A percentile compares a stretch with the other conserved stretches of the same genome.
Conservation (phyloP, 2,797 vertebrate genomes). For the Cryptoblepharus egeriae region DNA sequence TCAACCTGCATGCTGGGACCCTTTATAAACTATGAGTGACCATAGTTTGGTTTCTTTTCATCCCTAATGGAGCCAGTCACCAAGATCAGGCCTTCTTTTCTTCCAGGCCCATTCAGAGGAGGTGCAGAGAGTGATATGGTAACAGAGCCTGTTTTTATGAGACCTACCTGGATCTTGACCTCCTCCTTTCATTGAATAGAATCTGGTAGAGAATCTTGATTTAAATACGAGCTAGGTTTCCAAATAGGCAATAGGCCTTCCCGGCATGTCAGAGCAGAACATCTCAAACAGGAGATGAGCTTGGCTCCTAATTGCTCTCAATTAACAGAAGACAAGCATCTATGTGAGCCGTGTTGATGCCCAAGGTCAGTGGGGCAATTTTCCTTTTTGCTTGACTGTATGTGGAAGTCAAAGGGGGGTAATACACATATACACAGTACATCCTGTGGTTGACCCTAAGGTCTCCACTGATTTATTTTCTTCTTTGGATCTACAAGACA, state of each 20-base stretch:
- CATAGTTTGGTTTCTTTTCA: no score
- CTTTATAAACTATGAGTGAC: no score
- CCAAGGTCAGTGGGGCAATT: neutral
- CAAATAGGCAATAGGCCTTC: neutral
- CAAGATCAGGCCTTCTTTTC: no score
- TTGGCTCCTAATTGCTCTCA: neutral
- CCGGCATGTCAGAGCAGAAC: neutral
- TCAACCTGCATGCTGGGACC: no score
- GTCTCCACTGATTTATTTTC: neutral
- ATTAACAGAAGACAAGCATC: neutral
- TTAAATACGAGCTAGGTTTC: neutral
- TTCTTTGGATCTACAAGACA: no score
- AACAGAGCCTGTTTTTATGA: no score
- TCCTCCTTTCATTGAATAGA: no score
- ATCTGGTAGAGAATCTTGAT: neutral
- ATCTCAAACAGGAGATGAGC: neutral
- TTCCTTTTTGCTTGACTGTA: neutral
- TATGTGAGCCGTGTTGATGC: neutral
- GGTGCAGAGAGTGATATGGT: no score
- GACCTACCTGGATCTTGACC: no score
- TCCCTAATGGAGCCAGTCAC: no score
- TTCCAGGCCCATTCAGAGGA: no score
- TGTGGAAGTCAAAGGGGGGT: neutral
- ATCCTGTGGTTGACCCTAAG: neutral
- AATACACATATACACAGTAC: no score